phyloP scores from a whole-genome alignment of 2,888 invertebrate species.

The Spilarctia lutea region DNA sequence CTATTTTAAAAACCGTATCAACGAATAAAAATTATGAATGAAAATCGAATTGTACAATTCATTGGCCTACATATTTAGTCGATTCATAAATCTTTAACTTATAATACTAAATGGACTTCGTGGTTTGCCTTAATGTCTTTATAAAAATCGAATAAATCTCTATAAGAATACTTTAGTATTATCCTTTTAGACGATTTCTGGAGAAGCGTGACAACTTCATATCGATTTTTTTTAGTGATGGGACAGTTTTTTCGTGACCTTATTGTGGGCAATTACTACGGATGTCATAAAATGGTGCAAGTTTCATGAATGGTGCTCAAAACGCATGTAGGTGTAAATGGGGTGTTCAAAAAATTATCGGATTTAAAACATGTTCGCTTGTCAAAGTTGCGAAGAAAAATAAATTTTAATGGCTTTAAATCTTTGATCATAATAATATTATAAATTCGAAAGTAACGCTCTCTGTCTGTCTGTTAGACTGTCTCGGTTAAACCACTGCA shows the following conservation, averaged over 20 bases:
- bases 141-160: constrained; percentile 79
- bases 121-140: constrained; percentile 67
- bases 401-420: too few relatives aligned
- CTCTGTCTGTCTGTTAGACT: too few relatives aligned
- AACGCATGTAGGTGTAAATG: constrained; percentile 43
- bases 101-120: constrained; percentile 45
- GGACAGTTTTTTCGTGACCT: constrained; percentile 61
- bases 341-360: constrained; percentile 48
- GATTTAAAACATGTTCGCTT: background rate
- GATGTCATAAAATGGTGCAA: constrained; percentile 71
- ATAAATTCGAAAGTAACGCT: too few relatives aligned
- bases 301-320: constrained; percentile 61
- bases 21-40: constrained; percentile 36
- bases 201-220: constrained; percentile 74
- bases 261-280: constrained; percentile 78
- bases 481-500: too few relatives aligned
- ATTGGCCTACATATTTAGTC: constrained; percentile 32
- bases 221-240: constrained; percentile 55
- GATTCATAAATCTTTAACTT: constrained; percentile 50
- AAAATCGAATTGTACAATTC: constrained; percentile 46
- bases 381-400: background rate
- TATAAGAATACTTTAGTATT: constrained; percentile 43
- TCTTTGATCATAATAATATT: background rate
- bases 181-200: constrained; percentile 61
- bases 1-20: constrained; percentile 35